A percentile compares a stretch with the other conserved stretches of the same genome.
Conservation (phyloP, 2,113 vertebrate genomes). For the Odontophorus gujanensis region DNA sequence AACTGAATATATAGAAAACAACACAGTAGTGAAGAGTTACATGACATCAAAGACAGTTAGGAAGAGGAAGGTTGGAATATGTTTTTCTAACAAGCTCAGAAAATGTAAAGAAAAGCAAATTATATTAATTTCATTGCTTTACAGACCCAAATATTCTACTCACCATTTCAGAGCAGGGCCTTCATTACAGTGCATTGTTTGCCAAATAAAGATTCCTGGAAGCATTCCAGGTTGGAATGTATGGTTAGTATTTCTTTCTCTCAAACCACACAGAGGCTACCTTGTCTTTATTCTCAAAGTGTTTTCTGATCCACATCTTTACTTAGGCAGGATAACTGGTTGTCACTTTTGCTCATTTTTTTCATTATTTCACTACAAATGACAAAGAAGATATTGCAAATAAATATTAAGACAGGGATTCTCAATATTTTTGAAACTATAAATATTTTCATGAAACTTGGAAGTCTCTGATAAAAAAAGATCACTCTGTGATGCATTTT, state of each 20-base stretch:
- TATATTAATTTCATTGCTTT: background rate
- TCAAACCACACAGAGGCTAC: background rate
- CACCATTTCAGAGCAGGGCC: background rate
- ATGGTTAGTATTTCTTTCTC: background rate
- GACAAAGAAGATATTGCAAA: background rate
- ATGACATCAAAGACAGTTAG: background rate
- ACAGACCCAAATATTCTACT: too few relatives aligned
- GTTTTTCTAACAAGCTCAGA: background rate
- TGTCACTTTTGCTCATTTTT: background rate
- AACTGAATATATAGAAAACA: too few relatives aligned
- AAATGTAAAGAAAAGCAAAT: background rate
- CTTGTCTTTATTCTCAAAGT: background rate
- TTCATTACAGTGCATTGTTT: background rate
- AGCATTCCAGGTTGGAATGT: background rate
- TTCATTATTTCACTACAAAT: background rate
- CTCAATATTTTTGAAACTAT: background rate
- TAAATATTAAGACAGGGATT: background rate
- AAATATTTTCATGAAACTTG: background rate
- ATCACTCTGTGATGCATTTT: background rate
- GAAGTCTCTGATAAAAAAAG: background rate
- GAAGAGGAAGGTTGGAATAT: background rate
- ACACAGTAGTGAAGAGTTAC: background rate
- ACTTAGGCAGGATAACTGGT: background rate
- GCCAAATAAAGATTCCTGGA: background rate
- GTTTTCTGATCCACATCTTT: background rate